Percentiles rank a stretch among this genome's conserved stretches.
Conservation (phyloP, 2,888 invertebrate species). For the Melipona beecheii region DNA sequence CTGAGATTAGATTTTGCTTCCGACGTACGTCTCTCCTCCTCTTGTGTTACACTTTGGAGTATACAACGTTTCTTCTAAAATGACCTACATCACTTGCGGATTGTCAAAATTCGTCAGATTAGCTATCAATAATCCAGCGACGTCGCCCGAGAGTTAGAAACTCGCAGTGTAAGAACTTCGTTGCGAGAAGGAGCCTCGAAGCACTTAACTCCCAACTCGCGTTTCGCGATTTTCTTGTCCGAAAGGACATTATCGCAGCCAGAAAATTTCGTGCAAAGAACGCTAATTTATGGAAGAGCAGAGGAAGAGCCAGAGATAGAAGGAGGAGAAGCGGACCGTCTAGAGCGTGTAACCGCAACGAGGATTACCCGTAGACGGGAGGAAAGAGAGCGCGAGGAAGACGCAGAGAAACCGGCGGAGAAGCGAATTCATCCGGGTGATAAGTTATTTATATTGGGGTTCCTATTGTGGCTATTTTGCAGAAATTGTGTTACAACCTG, state of each 20-base stretch:
- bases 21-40: no score
- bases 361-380: slow-evolving; percentile 44
- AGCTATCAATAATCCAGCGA: no score
- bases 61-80: no score
- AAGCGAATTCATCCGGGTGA: slow-evolving; percentile 44
- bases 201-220: neutral
- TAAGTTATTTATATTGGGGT: slow-evolving; percentile 59
- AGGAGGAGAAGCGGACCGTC: slow-evolving; percentile 5
- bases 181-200: neutral
- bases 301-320: neutral
- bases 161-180: no score
- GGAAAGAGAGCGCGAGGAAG: slow-evolving; percentile 20
- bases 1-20: no score
- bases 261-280: slow-evolving; percentile 1
- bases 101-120: no score
- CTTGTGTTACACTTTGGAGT: no score
- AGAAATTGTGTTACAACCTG: slow-evolving; percentile 47
- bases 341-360: slow-evolving; percentile 33
- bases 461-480: slow-evolving; percentile 55
- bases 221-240: neutral
- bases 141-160: no score
- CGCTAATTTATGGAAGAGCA: slow-evolving; percentile 27
- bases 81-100: no score
- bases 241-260: neutral
- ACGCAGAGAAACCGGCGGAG: neutral